A percentile compares a stretch with the other conserved stretches of the same genome.
Conservation (phyloP, 2,113 vertebrate species). For the Lophotis ruficrista region DNA sequence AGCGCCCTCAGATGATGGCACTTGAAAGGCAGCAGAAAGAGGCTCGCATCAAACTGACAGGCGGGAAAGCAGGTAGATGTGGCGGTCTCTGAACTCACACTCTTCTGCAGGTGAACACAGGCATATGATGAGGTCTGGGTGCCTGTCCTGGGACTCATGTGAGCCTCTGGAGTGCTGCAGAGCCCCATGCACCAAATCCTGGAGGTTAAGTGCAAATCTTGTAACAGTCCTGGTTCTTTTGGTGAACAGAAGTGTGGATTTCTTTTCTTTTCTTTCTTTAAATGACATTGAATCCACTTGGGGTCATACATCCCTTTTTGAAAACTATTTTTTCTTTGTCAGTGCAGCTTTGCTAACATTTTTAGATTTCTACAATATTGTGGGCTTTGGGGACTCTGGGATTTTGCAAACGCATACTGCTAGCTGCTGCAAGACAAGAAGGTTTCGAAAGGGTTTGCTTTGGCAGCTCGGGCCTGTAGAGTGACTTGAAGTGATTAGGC, state of each 20-base stretch:
- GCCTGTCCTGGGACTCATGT: neutral
- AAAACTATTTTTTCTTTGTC: conserved; percentile 19
- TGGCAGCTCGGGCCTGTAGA: neutral
- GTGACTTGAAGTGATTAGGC: neutral
- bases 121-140: neutral
- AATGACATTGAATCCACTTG: neutral
- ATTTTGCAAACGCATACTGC: neutral
- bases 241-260: neutral
- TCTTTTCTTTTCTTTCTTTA: neutral
- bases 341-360: neutral
- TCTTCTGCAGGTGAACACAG: neutral
- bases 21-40: neutral
- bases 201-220: neutral
- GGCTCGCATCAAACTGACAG: neutral
- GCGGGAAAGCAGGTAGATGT: neutral
- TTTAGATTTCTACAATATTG: neutral
- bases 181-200: neutral
- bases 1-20: neutral
- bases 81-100: neutral
- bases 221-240: neutral
- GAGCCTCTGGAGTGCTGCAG: neutral
- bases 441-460: conserved; percentile 6
- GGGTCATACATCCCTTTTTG: neutral
- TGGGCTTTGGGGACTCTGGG: neutral
- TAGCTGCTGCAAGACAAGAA: neutral